A percentile compares a stretch with the other conserved stretches of the same genome.
These are phyloP conservation scores for Andricus curvator DNA, from an alignment of 2,888 invertebrate genomes.

Conservation along the genomic window DNA sequence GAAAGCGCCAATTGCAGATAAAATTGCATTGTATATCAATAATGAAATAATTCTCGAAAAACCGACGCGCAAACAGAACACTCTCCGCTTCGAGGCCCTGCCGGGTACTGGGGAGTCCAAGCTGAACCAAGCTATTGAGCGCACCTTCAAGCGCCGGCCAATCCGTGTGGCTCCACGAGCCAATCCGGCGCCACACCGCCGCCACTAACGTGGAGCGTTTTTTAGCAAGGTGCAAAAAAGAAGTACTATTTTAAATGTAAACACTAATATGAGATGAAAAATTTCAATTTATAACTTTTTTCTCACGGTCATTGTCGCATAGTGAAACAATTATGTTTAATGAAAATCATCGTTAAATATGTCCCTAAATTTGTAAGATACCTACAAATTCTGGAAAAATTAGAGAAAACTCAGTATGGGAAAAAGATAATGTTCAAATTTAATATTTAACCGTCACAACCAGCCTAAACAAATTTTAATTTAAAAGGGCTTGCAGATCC, in stretches of 20 bases:
- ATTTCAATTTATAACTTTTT: not conserved
- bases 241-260: slow-evolving; percentile 1
- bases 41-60: slow-evolving; percentile 24
- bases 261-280: not conserved
- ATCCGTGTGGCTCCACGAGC: slow-evolving; percentile 66
- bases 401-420: too few relatives aligned
- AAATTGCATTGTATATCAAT: not conserved
- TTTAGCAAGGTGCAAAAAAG: slow-evolving; percentile 24
- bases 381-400: too few relatives aligned
- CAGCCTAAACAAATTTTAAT: too few relatives aligned
- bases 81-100: slow-evolving; percentile 73
- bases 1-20: not conserved
- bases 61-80: slow-evolving; percentile 57
- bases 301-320: too few relatives aligned
- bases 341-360: too few relatives aligned
- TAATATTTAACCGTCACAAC: too few relatives aligned
- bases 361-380: too few relatives aligned
- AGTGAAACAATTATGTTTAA: too few relatives aligned
- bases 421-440: too few relatives aligned
- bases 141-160: slow-evolving; percentile 70
- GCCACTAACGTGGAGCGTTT: slow-evolving; percentile 34
- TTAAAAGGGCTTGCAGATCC: too few relatives aligned
- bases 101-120: slow-evolving; percentile 74
- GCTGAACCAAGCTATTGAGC: slow-evolving; percentile 72
- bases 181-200: slow-evolving; percentile 60